Percentiles rank a stretch among this genome's conserved stretches.
These are phyloP conservation scores for Lypha dubia DNA, from an alignment of 2,888 invertebrate genomes.

Conservation along the genomic window DNA sequence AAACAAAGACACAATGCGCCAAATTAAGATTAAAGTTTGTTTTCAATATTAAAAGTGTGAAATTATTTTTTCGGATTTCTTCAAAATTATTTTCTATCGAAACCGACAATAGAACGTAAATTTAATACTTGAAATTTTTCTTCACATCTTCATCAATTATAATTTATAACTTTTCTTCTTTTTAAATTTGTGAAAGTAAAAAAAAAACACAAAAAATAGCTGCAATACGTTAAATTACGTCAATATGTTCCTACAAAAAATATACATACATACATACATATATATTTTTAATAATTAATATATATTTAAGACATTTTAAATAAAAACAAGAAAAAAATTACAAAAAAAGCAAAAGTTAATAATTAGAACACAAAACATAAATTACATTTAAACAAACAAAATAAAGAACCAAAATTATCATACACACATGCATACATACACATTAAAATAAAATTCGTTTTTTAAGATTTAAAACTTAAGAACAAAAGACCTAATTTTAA, in stretches of 20 bases:
- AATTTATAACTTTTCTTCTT: constrained; percentile 30
- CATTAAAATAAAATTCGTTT: constrained; percentile 54
- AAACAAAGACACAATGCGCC: no score
- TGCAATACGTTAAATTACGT: constrained; percentile 84
- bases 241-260: constrained; percentile 83
- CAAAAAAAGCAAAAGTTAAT: constrained; percentile 67
- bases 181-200: constrained; percentile 64
- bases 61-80: background rate
- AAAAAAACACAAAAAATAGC: constrained; percentile 78
- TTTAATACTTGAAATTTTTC: constrained; percentile 28
- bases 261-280: no score
- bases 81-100: background rate
- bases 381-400: constrained; percentile 65
- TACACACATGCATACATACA: no score
- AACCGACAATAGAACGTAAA: background rate
- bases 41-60: constrained; percentile 1
- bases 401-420: constrained; percentile 72
- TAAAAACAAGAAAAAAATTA: constrained; percentile 46
- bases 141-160: constrained; percentile 54
- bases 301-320: constrained; percentile 68
- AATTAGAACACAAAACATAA: constrained; percentile 68
- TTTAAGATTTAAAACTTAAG: constrained; percentile 15
- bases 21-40: background rate
- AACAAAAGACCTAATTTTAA: constrained; percentile 62
- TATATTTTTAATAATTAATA: constrained; percentile 73